Conservation (phyloP, 2,113 vertebrate genomes). For the Charina bottae region DNA sequence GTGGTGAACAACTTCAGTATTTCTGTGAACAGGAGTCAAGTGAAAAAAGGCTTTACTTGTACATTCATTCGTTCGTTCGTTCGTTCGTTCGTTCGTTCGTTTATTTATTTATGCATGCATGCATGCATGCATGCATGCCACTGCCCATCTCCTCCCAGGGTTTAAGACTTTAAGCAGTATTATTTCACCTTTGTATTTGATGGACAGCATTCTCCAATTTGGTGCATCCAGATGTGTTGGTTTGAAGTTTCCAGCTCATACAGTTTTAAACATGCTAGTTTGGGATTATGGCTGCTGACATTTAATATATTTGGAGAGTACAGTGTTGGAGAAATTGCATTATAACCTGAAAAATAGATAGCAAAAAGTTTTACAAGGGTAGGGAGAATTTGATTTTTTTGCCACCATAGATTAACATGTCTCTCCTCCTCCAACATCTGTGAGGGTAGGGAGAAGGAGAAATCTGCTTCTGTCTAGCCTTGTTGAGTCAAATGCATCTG, state of each 20-base stretch:
- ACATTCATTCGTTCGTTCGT: too few species aligned
- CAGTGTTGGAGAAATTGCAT: background rate
- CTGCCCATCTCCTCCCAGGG: too few species aligned
- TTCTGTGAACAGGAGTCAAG: background rate
- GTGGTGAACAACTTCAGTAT: background rate
- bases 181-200: background rate
- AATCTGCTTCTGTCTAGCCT: background rate
- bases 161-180: background rate
- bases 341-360: background rate
- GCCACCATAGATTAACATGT: background rate
- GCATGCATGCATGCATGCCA: too few species aligned
- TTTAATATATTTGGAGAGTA: background rate
- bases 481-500: slow-evolving; percentile 5
- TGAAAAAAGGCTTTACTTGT: background rate
- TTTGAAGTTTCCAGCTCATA: background rate
- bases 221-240: background rate
- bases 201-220: background rate
- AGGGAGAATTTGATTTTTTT: background rate
- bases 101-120: too few species aligned
- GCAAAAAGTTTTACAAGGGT: background rate
- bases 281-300: background rate
- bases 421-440: background rate
- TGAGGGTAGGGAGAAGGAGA: background rate
- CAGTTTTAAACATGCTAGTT: background rate
- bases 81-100: too few species aligned